Evolutionary conservation across 2,888 invertebrate species (phyloP).

Genomic region (Caradrina kadenii): DNA sequence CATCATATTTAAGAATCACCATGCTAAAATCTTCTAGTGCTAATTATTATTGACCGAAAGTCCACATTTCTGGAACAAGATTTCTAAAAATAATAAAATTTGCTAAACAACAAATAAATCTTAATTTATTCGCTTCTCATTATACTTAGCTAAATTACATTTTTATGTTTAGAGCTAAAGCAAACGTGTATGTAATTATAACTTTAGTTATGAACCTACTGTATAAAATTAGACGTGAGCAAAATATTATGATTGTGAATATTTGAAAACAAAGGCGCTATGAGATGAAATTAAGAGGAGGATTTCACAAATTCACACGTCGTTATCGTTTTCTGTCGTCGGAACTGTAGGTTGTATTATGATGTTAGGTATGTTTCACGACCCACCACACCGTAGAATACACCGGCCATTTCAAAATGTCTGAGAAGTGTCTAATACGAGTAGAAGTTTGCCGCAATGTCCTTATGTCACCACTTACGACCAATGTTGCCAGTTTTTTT

Average conservation of each 20-base stretch:
- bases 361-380: neutral
- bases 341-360: neutral
- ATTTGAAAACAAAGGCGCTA: neutral
- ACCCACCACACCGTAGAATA: neutral
- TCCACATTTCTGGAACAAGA: neutral
- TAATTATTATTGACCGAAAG: neutral
- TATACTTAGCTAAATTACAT: neutral
- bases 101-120: no score
- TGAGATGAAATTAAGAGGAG: neutral
- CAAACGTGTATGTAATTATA: constrained; percentile 1
- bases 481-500: no score
- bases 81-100: neutral
- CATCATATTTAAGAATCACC: no score
- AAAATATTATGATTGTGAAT: neutral
- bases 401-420: no score
- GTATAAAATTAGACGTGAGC: neutral
- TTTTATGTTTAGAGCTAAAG: neutral
- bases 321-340: neutral
- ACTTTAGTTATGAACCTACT: neutral
- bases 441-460: no score
- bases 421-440: no score
- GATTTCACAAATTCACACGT: constrained; percentile 1
- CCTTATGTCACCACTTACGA: no score
- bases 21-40: no score
- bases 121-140: neutral